Base-by-base conservation (phyloP, 2,797 vertebrate species). In the Pseudomugil tenellus region DNA sequence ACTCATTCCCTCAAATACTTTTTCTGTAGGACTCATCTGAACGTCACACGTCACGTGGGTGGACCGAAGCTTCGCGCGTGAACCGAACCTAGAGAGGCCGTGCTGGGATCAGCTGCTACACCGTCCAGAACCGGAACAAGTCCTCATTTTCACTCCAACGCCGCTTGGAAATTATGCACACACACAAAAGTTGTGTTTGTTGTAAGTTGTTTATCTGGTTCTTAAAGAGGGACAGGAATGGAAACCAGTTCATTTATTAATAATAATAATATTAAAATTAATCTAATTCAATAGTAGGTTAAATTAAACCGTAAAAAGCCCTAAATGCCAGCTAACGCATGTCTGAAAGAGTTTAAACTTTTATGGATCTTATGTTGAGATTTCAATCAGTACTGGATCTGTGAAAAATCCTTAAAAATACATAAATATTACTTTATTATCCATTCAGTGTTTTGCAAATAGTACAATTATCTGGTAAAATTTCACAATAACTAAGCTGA, bases 11-110 rank as follows among this genome's bases (percentile, higher is more conserved):
- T 86, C 83, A 60, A 41, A 85, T 84, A 84, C 80, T 65, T 79
- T 91, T 53, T 87, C 89, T 89, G 86, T 35, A 72, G 53, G 66
- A 83, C 53, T 70, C 63, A 35, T 34, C 53, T 59, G 10, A 25
- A 91, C 93, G 93, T 93, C 93, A 92, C 43, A 46, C 7, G 85
- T 93, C 93, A 94, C 93, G 72, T 93, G 93, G 87, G 1, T 8
- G 32, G 32, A 35, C 58, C 58, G 31, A 37, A 23, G 66, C 58
- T 46, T 9, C 12, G 35, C 13, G 2, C 14, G 37, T 17, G 32
- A 29, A 17, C 9, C 46, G 23, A 19, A 53, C 51, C 51, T 6
- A 26, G 23, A 53, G 69, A 69, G 65, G 72, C 57, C 49, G 64
- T 0, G 54, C 52, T 49, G 23, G 53, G 16, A 14, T 53, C 68